Evolutionary conservation across 2,888 invertebrate genomes (phyloP).

Genomic region (Halictus ligatus): DNA sequence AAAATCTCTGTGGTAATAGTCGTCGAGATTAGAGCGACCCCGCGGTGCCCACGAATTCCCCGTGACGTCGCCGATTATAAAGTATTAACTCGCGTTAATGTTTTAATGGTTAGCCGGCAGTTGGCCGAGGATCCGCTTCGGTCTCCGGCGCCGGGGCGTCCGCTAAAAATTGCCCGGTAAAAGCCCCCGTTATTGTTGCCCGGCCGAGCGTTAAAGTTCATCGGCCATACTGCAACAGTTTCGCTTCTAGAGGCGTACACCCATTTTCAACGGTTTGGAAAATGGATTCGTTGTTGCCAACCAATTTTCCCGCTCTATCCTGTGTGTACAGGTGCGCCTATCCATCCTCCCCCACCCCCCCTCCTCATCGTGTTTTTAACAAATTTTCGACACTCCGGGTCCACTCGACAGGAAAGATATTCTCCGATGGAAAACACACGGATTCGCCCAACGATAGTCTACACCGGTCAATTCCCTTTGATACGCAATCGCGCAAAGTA

Average conservation of each 20-base stretch:
- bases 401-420: constrained; percentile 43
- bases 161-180: constrained; percentile 68
- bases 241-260: constrained; percentile 58
- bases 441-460: constrained; percentile 10
- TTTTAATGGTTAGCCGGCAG: constrained; percentile 60
- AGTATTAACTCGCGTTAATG: constrained; percentile 65
- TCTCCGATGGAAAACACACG: constrained; percentile 11
- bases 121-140: constrained; percentile 40
- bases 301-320: constrained; percentile 69
- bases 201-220: constrained; percentile 74
- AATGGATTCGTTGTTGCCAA: constrained; percentile 66
- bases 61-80: constrained; percentile 54
- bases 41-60: constrained; percentile 21
- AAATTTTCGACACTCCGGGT: constrained; percentile 40
- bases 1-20: constrained; percentile 25
- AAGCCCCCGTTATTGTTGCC: constrained; percentile 72
- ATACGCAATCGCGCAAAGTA: not conserved
- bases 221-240: constrained; percentile 65
- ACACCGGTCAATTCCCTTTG: not conserved
- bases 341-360: not conserved
- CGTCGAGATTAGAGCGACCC: constrained; percentile 8
- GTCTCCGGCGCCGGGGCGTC: constrained; percentile 21
- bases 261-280: constrained; percentile 66
- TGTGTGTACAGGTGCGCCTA: constrained; percentile 19
- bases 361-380: constrained; percentile 30